These are phyloP conservation scores for Rhimphoctona megacephalus DNA, from an alignment of 2,888 invertebrate genomes.

Conservation along the genomic window DNA sequence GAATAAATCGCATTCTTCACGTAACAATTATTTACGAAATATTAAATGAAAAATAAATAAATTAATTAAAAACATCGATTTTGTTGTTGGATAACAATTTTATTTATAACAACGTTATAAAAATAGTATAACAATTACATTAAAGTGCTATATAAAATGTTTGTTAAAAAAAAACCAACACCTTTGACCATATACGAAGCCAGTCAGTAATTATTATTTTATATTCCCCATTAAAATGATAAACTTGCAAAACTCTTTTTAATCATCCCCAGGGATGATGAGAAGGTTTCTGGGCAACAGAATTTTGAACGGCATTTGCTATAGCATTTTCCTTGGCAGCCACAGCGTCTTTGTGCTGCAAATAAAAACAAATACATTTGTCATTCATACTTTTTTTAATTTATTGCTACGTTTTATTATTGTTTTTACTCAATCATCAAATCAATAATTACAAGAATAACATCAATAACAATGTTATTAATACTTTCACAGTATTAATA, in stretches of 20 bases:
- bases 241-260: background rate
- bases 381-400: too few species aligned
- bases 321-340: constrained; percentile 83
- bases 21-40: too few species aligned
- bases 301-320: constrained; percentile 80
- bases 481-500: too few species aligned
- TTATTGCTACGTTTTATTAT: too few species aligned
- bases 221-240: background rate
- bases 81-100: constrained; percentile 11
- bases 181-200: constrained; percentile 36
- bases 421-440: too few species aligned
- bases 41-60: too few species aligned
- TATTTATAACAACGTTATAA: constrained; percentile 1
- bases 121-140: constrained; percentile 44
- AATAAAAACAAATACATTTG: constrained; percentile 31
- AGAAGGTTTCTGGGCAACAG: constrained; percentile 75
- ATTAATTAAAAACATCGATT: too few species aligned
- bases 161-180: constrained; percentile 42
- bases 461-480: too few species aligned
- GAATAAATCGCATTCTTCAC: too few species aligned
- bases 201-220: constrained; percentile 21
- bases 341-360: constrained; percentile 79
- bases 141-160: constrained; percentile 15
- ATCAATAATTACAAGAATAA: too few species aligned
- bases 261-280: constrained; percentile 79